Evolutionary conservation across 2,888 invertebrate genomes (phyloP).

Genomic region (Amiota minor): DNA sequence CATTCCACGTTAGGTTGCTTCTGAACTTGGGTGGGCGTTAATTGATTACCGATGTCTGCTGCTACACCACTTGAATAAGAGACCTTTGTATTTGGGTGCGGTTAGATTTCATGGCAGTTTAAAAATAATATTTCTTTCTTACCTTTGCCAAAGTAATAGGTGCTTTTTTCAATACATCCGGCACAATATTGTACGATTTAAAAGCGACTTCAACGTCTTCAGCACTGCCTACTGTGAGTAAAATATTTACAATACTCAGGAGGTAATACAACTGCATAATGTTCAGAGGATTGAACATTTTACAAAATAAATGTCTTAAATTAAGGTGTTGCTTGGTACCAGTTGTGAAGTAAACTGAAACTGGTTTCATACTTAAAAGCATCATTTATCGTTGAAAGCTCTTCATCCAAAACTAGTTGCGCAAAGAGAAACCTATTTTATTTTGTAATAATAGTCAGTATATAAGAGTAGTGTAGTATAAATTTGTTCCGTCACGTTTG

Average conservation of each 20-base stretch:
- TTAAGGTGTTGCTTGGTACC: slow-evolving; percentile 27
- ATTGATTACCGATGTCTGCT: slow-evolving; percentile 78
- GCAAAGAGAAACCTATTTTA: too few relatives aligned
- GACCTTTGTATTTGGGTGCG: slow-evolving; percentile 49
- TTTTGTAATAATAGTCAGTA: too few relatives aligned
- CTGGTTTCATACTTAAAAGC: slow-evolving; percentile 46
- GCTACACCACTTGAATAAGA: slow-evolving; percentile 69
- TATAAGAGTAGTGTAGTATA: too few relatives aligned
- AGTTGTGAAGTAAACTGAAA: slow-evolving; percentile 47
- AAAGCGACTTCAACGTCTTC: slow-evolving; percentile 76
- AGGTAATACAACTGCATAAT: not conserved
- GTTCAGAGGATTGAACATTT: not conserved
- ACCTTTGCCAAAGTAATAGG: slow-evolving; percentile 41
- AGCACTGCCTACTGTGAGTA: slow-evolving; percentile 6
- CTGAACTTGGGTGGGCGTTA: slow-evolving; percentile 80
- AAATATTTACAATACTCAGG: not conserved
- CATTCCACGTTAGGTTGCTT: slow-evolving; percentile 64
- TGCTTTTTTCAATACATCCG: slow-evolving; percentile 57
- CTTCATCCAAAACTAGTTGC: slow-evolving; percentile 13
- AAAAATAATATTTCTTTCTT: not conserved
- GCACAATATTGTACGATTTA: slow-evolving; percentile 68
- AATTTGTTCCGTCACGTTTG: too few relatives aligned
- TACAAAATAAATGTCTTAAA: not conserved
- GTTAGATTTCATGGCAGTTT: not conserved
- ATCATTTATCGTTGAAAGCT: slow-evolving; percentile 36